Evolutionary conservation across 1,140 invertebrate species (phyloP).

Genomic region (Pachyrhynchus sulphureomaculatus): DNA sequence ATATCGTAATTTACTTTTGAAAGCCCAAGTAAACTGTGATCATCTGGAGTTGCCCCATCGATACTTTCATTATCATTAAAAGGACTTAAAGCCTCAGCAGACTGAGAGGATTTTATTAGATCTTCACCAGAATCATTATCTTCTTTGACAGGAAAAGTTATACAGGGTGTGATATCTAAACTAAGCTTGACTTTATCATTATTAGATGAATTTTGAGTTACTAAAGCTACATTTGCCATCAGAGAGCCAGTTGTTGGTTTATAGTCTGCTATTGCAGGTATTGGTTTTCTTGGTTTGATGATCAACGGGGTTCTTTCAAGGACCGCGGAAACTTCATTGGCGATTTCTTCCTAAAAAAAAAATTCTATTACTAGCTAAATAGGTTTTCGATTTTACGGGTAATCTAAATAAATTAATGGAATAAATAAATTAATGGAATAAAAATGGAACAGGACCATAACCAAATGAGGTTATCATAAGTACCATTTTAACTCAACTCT

Average conservation of each 20-base stretch:
- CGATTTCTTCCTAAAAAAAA: slow-evolving; percentile 65
- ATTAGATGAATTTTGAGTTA: slow-evolving; percentile 49
- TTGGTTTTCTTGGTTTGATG: slow-evolving; percentile 68
- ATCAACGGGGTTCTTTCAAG: slow-evolving; percentile 69
- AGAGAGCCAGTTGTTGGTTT: slow-evolving; percentile 48
- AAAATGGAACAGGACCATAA: too few relatives aligned
- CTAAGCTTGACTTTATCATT: slow-evolving; percentile 55
- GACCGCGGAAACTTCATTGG: slow-evolving; percentile 64
- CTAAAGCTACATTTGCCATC: slow-evolving; percentile 42
- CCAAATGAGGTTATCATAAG: too few relatives aligned
- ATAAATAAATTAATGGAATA: too few relatives aligned
- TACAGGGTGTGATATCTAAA: slow-evolving; percentile 41
- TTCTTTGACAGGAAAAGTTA: slow-evolving; percentile 10
- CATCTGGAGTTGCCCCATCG: slow-evolving; percentile 61
- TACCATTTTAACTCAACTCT: too few relatives aligned
- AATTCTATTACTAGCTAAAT: too few relatives aligned
- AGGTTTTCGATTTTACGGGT: too few relatives aligned
- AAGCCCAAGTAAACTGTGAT: slow-evolving; percentile 58
- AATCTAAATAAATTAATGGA: too few relatives aligned
- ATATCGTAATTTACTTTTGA: slow-evolving; percentile 74
- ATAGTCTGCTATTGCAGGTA: slow-evolving; percentile 59
- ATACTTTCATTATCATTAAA: slow-evolving; percentile 45
- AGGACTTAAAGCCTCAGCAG: slow-evolving; percentile 35
- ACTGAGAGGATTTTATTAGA: background rate
- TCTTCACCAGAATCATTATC: background rate